Base-by-base conservation (phyloP, 2,888 invertebrate species). In the Seladonia tumulorum region DNA sequence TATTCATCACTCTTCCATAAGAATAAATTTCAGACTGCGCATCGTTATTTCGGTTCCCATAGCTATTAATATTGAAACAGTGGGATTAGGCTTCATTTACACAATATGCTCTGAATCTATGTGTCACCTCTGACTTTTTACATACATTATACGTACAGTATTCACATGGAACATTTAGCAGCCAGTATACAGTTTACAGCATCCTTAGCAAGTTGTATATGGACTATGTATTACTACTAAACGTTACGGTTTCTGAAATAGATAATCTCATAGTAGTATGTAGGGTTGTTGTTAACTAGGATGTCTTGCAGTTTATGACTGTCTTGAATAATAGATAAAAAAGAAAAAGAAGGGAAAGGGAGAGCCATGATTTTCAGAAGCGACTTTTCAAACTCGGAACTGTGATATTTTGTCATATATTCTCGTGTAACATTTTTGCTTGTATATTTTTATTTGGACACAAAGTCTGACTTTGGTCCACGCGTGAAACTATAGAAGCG, bases 241-340 rank as follows among this genome's bases (percentile, higher is more conserved):
- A 92, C 92, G 92, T 94, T 93, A 92, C 90, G 89, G 91, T 93
- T 93, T 93, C 91, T 90, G 93, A 92, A 91, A 90, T 92, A 92
- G 90, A 88, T 93, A 92, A 92, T 93, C 92, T 93, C 92, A 92
- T 88, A 87, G 92, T 93, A 94, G 93, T 79, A 87, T 82, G 92
- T 95, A 94, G 94, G 90, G 92, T 94, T 91, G 94, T 94, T 94
- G 94, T 94, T 94, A 93, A 93, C 91, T 94, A 94, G 94, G 85
- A 88, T 89, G 89, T 91, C 91, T 90, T 91, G 86, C 88, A 90
- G 85, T 90, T 91, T 87, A 89, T 90, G 90, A 93, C 89, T 90
- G 91, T 91, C 91, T 90, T 82, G 92, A 88, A 91, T 90, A 88
- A 89, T 93, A 87, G 90, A 87, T 87, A 83, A 88, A 87, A 88